These are phyloP conservation scores for Ornithoptera alexandrae DNA, from an alignment of 2,888 invertebrate species.

Conservation along the genomic window DNA sequence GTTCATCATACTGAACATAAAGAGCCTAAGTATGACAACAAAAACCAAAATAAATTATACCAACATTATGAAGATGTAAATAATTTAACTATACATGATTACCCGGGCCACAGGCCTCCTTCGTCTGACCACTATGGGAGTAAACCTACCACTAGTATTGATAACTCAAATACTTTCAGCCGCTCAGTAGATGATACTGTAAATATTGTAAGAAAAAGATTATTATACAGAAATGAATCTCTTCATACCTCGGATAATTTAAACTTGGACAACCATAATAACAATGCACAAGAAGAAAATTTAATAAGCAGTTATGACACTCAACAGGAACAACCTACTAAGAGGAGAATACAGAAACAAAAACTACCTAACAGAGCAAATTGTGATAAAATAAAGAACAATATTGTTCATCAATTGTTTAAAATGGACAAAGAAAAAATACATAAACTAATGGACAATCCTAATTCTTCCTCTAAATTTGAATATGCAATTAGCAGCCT, in stretches of 20 bases:
- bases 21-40: conserved; percentile 45
- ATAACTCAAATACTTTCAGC: conserved; percentile 65
- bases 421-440: conserved; percentile 76
- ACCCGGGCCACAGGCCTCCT: conserved; percentile 68
- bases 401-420: conserved; percentile 73
- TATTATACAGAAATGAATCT: conserved; percentile 61
- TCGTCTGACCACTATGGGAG: conserved; percentile 70
- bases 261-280: conserved; percentile 38
- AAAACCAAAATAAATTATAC: conserved; percentile 36
- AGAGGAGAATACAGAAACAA: conserved; percentile 50
- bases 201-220: conserved; percentile 62
- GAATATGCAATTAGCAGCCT: conserved; percentile 75
- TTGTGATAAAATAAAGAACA: conserved; percentile 71
- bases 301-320: conserved; percentile 34
- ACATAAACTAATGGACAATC: conserved; percentile 73
- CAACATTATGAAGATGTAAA: conserved; percentile 44
- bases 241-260: conserved; percentile 41
- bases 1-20: conserved; percentile 39
- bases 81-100: conserved; percentile 47
- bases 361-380: conserved; percentile 52
- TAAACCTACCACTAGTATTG: conserved; percentile 51
- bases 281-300: conserved; percentile 40
- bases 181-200: conserved; percentile 72
- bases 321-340: conserved; percentile 51
- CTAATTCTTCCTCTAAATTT: conserved; percentile 74